phyloP scores from a whole-genome alignment of 2,113 vertebrate species.

The Clarias gariepinus region DNA sequence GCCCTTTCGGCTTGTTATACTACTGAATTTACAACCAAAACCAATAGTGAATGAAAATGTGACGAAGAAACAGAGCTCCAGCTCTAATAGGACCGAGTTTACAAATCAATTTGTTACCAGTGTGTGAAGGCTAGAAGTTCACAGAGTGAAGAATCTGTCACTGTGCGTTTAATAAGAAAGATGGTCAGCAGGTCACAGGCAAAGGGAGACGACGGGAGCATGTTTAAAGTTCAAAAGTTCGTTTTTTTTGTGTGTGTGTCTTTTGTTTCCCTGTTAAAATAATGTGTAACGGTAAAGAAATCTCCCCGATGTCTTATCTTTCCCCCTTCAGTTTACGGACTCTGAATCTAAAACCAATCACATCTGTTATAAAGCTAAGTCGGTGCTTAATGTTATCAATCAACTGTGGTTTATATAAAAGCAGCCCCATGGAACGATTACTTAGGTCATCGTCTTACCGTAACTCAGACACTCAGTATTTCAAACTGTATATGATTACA shows the following conservation, averaged over 20 bases:
- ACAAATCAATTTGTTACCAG: not conserved
- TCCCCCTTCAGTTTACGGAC: not conserved
- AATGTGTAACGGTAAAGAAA: not conserved
- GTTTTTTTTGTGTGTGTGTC: too few species aligned
- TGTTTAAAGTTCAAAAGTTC: not conserved
- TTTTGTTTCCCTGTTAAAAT: not conserved
- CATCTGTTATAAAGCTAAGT: not conserved
- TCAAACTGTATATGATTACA: conserved; percentile 35
- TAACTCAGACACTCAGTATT: not conserved
- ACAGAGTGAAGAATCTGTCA: conserved; percentile 39
- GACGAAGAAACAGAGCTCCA: not conserved
- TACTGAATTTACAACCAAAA: not conserved
- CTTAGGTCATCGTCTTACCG: not conserved
- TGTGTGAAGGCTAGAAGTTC: conserved; percentile 19
- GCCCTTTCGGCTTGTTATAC: not conserved
- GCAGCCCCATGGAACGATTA: not conserved
- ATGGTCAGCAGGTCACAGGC: not conserved
- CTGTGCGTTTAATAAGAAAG: conserved; percentile 36
- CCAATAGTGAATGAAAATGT: too few species aligned
- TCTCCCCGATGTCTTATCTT: not conserved
- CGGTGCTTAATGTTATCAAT: not conserved
- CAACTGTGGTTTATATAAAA: not conserved
- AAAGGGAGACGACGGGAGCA: not conserved
- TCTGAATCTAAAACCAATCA: not conserved
- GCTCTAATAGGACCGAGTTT: not conserved